Evolutionary conservation across 1,140 invertebrate species (phyloP).

Genomic region (Drosophila trapezifrons): DNA sequence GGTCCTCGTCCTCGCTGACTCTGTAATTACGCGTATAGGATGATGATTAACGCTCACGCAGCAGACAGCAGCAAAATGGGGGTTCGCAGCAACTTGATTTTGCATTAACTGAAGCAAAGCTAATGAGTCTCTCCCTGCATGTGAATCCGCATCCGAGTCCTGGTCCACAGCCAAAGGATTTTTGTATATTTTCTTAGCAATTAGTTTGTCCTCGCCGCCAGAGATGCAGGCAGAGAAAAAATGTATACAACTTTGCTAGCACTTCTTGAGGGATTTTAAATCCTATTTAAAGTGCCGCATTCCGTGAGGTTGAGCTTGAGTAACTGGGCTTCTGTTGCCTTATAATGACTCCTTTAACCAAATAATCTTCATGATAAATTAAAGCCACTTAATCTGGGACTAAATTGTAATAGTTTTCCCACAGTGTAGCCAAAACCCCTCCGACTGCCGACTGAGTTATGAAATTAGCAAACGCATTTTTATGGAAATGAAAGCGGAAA

Average conservation of each 20-base stretch:
- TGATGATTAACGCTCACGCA: conserved; percentile 78
- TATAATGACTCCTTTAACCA: too few species aligned
- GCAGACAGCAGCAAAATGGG: conserved; percentile 22
- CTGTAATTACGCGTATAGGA: conserved; percentile 81
- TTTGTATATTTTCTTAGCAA: conserved; percentile 71
- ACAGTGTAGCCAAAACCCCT: not conserved
- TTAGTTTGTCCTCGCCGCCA: conserved; percentile 59
- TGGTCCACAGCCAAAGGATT: conserved; percentile 43
- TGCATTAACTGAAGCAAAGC: conserved; percentile 75
- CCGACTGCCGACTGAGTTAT: conserved; percentile 49
- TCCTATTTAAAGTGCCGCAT: too few species aligned
- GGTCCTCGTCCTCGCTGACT: conserved; percentile 28
- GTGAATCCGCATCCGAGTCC: conserved; percentile 40
- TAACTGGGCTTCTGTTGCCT: too few species aligned
- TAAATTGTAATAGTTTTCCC: not conserved
- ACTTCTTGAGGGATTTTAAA: too few species aligned
- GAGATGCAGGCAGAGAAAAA: conserved; percentile 3
- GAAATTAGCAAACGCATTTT: conserved; percentile 80
- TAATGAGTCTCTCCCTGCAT: conserved; percentile 71
- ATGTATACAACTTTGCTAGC: too few species aligned
- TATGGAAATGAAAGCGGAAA: conserved; percentile 71
- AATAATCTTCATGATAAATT: too few species aligned
- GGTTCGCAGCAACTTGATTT: conserved; percentile 44
- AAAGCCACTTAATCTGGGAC: too few species aligned
- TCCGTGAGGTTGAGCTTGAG: too few species aligned